These are phyloP conservation scores for Sylvia borin DNA, from an alignment of 2,797 vertebrate genomes.

Conservation along the genomic window DNA sequence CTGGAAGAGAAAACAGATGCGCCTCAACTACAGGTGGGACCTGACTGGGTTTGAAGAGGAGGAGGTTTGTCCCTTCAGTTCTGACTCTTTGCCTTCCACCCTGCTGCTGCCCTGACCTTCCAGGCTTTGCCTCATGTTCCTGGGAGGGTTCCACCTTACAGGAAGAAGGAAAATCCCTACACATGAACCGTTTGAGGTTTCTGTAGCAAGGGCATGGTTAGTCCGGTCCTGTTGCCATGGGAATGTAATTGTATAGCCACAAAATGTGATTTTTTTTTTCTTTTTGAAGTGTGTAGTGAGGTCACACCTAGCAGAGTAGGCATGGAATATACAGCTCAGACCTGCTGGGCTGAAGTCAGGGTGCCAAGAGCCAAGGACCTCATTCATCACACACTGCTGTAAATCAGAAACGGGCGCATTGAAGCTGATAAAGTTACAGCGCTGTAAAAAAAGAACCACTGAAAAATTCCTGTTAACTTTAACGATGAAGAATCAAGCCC, in stretches of 20 bases:
- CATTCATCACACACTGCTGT: neutral
- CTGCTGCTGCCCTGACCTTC: neutral
- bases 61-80: conserved; percentile 80
- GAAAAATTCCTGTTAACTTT: conserved; percentile 17
- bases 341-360: conserved; percentile 26
- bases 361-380: neutral
- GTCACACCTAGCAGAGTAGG: conserved; percentile 27
- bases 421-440: conserved; percentile 27
- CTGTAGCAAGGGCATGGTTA: neutral
- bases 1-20: conserved; percentile 98
- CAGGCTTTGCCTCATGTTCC: neutral
- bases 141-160: neutral
- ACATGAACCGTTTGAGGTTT: neutral
- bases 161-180: conserved; percentile 7
- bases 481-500: neutral
- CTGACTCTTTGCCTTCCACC: conserved; percentile 5
- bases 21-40: conserved; percentile 97
- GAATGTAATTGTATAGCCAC: neutral
- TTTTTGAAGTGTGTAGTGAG: neutral
- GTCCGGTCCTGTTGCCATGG: neutral
- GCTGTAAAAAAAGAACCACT: neutral
- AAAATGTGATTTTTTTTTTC: neutral
- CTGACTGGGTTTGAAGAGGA: conserved; percentile 97
- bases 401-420: neutral
- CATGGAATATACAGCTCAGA: conserved; percentile 42